Base-by-base conservation (phyloP, 1,140 invertebrate genomes). In the Caenorhabditis remanei region DNA sequence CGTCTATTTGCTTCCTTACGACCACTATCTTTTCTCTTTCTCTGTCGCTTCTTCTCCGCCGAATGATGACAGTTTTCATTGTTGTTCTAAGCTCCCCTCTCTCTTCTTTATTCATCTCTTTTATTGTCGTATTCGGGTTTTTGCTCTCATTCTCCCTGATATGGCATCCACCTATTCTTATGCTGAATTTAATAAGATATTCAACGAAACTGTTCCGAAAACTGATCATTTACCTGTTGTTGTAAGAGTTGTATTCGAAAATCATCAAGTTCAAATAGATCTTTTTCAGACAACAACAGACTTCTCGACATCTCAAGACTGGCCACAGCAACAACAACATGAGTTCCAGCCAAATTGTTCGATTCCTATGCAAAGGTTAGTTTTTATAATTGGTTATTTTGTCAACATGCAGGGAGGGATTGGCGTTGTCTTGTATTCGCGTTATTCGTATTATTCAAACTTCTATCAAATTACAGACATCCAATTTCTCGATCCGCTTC, bases 131-230 rank as follows among this genome's bases (percentile, higher is more conserved):
- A 41, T 50, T 79, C 21, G 71, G n/a, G n/a, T 79, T 48, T 79
- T 79, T 79, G 50, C 16, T 11, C 43, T 63, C 56, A 21, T 63
- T 14, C 50, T 53, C 63, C 71, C 46, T 43, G 43, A 79, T 41
- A 79, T 79, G 71, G 71, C 71, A 50, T 79, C 71, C 46, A 79
- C 71, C 24, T 79, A 79, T 79, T 79, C 71, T 11, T 79, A 79
- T n/a, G 46, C 71, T 24, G 71, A 79, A 48, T 79, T 79, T 14
- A 79, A 79, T 50, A 79, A 79, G 46, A 79, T 79, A 21, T 79
- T 79, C 13, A 79, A 79, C 71, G 71, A 79, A 79, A 79, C 71
- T n/a, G n/a, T 79, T 13, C 71, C 71, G 9, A 79, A 79, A 79
- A 79, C 71, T 48, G 71, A 79, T 14, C 46, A 79, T 50, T 50